Conservation (phyloP, 2,113 vertebrate genomes). For the Sceloporus undulatus region DNA sequence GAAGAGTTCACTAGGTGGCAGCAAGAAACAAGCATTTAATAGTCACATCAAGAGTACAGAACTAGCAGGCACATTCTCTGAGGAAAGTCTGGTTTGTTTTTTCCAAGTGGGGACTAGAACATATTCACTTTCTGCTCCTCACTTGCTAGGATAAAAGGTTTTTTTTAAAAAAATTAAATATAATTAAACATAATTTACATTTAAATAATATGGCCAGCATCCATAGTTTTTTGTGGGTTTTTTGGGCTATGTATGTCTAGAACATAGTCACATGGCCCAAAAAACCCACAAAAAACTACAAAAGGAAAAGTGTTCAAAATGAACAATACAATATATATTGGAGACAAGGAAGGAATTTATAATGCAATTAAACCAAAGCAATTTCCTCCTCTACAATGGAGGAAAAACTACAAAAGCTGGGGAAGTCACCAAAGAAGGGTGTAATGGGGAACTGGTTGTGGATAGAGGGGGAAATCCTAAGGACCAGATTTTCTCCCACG, state of each 20-base stretch:
- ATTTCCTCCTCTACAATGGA: too few species aligned
- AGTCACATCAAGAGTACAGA: background rate
- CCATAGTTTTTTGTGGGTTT: too few species aligned
- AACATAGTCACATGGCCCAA: too few species aligned
- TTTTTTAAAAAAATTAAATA: background rate
- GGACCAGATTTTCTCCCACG: too few species aligned
- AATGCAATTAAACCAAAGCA: background rate
- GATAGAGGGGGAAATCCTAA: too few species aligned
- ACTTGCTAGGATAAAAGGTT: too few species aligned
- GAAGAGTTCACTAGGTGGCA: conserved; percentile 11
- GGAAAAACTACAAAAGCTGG: too few species aligned
- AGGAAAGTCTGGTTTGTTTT: background rate
- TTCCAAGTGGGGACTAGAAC: background rate
- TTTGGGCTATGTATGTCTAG: too few species aligned
- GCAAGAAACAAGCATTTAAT: conserved; percentile 15
- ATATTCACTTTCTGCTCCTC: background rate
- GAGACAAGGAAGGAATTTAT: background rate
- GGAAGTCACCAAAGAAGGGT: too few species aligned
- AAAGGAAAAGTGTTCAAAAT: background rate
- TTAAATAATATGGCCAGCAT: background rate
- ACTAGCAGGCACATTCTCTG: background rate
- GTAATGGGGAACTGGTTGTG: too few species aligned
- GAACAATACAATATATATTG: background rate
- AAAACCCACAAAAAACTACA: background rate
- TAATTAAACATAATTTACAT: background rate